Conservation (phyloP, 2,113 vertebrate genomes). For the Geococcyx californianus region DNA sequence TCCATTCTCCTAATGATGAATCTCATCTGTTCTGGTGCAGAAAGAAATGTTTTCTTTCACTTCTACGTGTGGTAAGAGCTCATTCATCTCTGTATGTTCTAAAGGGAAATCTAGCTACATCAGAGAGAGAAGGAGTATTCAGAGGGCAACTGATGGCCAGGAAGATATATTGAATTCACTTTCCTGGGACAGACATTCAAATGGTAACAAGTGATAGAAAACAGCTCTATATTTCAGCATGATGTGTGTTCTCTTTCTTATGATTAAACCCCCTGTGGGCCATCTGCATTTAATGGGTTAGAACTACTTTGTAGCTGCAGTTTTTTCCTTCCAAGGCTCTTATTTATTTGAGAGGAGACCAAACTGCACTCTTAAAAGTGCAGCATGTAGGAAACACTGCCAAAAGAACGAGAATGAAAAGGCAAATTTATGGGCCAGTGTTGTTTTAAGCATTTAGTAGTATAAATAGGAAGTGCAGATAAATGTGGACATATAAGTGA, state of each 20-base stretch:
- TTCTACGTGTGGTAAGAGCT: slow-evolving; percentile 84
- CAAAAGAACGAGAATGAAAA: slow-evolving; percentile 74
- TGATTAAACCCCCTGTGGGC: slow-evolving; percentile 79
- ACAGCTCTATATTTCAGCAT: slow-evolving; percentile 82
- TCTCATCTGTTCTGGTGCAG: slow-evolving; percentile 88
- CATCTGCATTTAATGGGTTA: slow-evolving; percentile 83
- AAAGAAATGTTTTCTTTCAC: slow-evolving; percentile 86
- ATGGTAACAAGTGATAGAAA: slow-evolving; percentile 87
- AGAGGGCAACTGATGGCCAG: slow-evolving; percentile 85
- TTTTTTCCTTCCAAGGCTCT: slow-evolving; percentile 67
- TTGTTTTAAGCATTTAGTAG: slow-evolving; percentile 83
- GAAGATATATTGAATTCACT: slow-evolving; percentile 86
- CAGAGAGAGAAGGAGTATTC: slow-evolving; percentile 81
- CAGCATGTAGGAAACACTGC: slow-evolving; percentile 75
- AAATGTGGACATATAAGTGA: slow-evolving; percentile 72
- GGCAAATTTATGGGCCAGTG: slow-evolving; percentile 76
- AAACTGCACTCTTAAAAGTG: slow-evolving; percentile 74
- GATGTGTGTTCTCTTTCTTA: slow-evolving; percentile 78
- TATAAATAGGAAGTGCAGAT: slow-evolving; percentile 81
- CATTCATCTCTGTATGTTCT: slow-evolving; percentile 86
- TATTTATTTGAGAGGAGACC: slow-evolving; percentile 81
- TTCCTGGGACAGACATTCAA: slow-evolving; percentile 82
- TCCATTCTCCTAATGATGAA: slow-evolving; percentile 95
- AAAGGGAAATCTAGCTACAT: slow-evolving; percentile 80
- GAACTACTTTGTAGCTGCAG: slow-evolving; percentile 81